These are phyloP conservation scores for Nycticorax nycticorax DNA, from an alignment of 2,113 vertebrate species.

Conservation along the genomic window DNA sequence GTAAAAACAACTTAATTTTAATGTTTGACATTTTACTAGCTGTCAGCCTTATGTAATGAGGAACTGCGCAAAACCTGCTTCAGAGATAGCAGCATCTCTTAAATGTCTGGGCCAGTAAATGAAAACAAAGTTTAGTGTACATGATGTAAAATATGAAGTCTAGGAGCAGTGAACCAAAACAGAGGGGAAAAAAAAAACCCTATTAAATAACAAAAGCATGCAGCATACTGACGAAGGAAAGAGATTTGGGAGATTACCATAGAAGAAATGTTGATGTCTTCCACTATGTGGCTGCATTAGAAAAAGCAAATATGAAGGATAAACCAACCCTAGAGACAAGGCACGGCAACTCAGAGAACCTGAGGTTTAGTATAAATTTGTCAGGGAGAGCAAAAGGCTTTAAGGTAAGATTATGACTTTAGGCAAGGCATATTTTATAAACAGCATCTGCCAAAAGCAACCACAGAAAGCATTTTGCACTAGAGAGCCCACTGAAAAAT, in stretches of 20 bases:
- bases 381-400: constrained; percentile 28
- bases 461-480: background rate
- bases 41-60: background rate
- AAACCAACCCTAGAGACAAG: constrained; percentile 14
- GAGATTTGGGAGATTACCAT: constrained; percentile 29
- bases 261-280: constrained; percentile 21
- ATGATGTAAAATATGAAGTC: constrained; percentile 31
- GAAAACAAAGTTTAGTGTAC: constrained; percentile 5
- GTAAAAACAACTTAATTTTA: constrained; percentile 41
- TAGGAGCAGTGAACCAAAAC: background rate
- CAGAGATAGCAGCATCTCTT: background rate
- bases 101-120: background rate
- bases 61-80: background rate
- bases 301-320: background rate
- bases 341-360: background rate
- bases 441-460: background rate
- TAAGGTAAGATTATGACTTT: constrained; percentile 54
- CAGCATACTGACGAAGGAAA: background rate
- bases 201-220: background rate
- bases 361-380: constrained; percentile 42
- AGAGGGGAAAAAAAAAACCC: background rate
- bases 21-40: background rate
- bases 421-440: background rate
- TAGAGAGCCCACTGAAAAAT: background rate
- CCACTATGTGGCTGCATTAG: background rate